phyloP scores from a whole-genome alignment of 2,113 vertebrate species.

The Phrynosoma platyrhinos region DNA sequence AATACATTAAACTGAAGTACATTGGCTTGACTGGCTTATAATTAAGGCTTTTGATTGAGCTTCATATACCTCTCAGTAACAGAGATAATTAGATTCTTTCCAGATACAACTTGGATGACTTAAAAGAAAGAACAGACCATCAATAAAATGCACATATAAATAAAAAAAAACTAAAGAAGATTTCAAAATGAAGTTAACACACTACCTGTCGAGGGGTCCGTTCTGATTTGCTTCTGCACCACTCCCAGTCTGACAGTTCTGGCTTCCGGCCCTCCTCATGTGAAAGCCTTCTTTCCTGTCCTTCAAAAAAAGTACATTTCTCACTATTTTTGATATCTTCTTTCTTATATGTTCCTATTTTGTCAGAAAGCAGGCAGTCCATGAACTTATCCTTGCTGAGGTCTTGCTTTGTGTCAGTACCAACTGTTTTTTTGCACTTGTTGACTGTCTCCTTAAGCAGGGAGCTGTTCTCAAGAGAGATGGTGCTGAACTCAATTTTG shows the following conservation, averaged over 20 bases:
- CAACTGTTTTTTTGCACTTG: slow-evolving; percentile 56
- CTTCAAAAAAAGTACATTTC: slow-evolving; percentile 74
- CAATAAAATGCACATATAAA: background rate
- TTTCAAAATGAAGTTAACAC: background rate
- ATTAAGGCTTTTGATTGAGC: background rate
- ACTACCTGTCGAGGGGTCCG: slow-evolving; percentile 93
- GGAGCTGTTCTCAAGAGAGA: slow-evolving; percentile 78
- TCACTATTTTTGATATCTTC: slow-evolving; percentile 70
- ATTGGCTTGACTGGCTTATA: background rate
- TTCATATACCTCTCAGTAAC: background rate
- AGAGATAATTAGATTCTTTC: background rate
- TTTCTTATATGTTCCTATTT: background rate
- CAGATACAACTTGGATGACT: background rate
- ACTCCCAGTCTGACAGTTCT: slow-evolving; percentile 93
- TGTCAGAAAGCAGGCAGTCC: slow-evolving; percentile 39
- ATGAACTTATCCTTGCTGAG: slow-evolving; percentile 30
- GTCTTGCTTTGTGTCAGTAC: background rate
- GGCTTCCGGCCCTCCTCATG: slow-evolving; percentile 86
- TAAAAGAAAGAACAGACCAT: background rate
- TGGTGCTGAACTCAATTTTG: slow-evolving; percentile 82
- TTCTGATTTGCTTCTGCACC: slow-evolving; percentile 96
- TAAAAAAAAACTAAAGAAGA: slow-evolving; percentile 2
- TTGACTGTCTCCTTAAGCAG: slow-evolving; percentile 66
- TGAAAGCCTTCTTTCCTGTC: slow-evolving; percentile 84
- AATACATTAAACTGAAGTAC: background rate